Conservation (phyloP, 92 coral and sea anemone genomes). For the Blastomussa wellsi region DNA sequence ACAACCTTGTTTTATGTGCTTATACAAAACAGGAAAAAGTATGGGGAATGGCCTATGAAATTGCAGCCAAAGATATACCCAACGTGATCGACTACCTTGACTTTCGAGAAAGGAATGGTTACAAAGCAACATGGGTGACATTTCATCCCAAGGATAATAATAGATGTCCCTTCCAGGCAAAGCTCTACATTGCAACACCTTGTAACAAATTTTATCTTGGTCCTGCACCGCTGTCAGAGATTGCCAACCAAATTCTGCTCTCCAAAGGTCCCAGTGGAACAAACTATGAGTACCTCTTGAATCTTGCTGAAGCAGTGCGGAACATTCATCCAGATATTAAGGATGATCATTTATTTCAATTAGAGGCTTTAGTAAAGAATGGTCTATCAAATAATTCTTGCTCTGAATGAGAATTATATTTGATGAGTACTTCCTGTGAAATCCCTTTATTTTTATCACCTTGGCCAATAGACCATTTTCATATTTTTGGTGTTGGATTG, state of each 20-base stretch:
- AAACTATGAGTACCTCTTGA: constrained; percentile 71
- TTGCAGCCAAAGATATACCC: constrained; percentile 59
- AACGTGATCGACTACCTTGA: constrained; percentile 74
- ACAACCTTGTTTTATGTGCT: neutral
- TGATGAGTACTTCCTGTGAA: neutral
- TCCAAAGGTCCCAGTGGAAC: constrained; percentile 84
- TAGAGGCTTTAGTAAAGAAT: constrained; percentile 59
- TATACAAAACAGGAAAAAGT: constrained; percentile 55
- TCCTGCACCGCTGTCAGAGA: constrained; percentile 67
- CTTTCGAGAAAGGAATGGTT: constrained; percentile 81
- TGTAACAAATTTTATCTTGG: constrained; percentile 72
- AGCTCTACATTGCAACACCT: constrained; percentile 78
- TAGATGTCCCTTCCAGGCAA: constrained; percentile 47
- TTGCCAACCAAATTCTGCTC: constrained; percentile 65
- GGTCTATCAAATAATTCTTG: constrained; percentile 11
- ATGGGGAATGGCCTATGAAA: constrained; percentile 84
- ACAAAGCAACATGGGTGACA: constrained; percentile 55
- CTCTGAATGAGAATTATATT: neutral
- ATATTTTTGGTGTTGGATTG: too few species aligned
- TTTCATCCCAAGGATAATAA: constrained; percentile 50
- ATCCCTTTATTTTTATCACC: neutral
- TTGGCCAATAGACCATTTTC: too few species aligned
- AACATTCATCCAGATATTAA: constrained; percentile 36
- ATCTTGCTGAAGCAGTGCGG: constrained; percentile 68
- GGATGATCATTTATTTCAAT: constrained; percentile 72